A percentile compares a stretch with the other conserved stretches of the same genome.
Evolutionary conservation across 2,797 vertebrate genomes (phyloP).

Genomic region (Threskiornis aethiopicus): DNA sequence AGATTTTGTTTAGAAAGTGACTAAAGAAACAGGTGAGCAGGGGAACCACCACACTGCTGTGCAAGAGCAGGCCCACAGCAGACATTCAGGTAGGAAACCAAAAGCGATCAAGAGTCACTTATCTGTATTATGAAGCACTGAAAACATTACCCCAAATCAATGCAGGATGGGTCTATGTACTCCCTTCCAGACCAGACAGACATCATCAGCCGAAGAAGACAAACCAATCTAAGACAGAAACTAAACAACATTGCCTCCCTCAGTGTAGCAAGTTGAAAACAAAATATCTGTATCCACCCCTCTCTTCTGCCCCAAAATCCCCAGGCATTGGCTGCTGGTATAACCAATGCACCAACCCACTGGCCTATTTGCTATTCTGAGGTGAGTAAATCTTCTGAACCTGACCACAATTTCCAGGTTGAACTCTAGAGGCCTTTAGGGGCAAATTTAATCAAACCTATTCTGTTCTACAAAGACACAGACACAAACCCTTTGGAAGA

Average conservation of each 20-base stretch:
- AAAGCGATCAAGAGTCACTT: neutral
- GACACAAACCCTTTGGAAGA: neutral
- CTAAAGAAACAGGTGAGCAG: neutral
- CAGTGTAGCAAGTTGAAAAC: neutral
- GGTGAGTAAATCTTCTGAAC: neutral
- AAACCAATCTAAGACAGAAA: neutral
- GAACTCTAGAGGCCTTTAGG: neutral
- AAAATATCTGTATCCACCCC: neutral
- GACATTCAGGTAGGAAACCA: neutral
- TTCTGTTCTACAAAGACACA: neutral
- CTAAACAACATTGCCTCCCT: neutral
- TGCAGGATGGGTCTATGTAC: neutral
- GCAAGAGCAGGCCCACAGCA: neutral
- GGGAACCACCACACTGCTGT: neutral
- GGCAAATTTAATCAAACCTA: neutral
- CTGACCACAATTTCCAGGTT: neutral
- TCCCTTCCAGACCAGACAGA: neutral
- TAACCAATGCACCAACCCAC: neutral
- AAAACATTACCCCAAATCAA: neutral
- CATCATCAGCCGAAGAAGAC: neutral
- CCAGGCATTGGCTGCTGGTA: neutral
- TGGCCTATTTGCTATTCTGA: neutral
- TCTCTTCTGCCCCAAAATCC: neutral
- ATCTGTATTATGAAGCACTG: neutral
- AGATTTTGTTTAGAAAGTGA: neutral